Evolutionary conservation across 1,140 invertebrate genomes (phyloP), one percentile per base, ranked within the genome.

Genomic region (Drosophila pandora): DNA sequence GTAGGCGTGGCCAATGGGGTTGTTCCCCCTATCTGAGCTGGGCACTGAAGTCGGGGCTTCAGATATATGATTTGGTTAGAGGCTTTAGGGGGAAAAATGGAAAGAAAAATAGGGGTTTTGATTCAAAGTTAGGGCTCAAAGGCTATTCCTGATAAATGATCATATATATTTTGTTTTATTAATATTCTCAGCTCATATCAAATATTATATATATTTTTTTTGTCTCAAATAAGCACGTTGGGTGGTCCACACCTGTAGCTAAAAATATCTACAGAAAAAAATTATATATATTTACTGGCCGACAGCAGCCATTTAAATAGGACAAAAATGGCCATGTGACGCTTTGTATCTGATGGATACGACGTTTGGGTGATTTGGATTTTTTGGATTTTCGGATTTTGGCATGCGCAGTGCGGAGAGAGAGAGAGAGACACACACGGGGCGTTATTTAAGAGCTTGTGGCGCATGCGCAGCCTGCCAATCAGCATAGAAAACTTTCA

Each of bases 401-500:
- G 79, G 83, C 79, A 87, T 87, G 82, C 79, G 79, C 65, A 53
- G 52, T 76, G 75, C 79, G 30, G 45, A 52, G 59, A 39, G 63
- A 39, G 45, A 45, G 17, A 17, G 17, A 17, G 17, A 17, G 17
- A 17, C 0, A 17, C 17, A 17, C 60, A 87, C 77, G 64, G 41
- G 49, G 56, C 54, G 59, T 84, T 80, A 77, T 85, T 84, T 68
- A 80, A 76, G 72, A 56, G 63, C 13, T 61, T 32, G 49, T 21
- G 67, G 83, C 83, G 75, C 83, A 87, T 88, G 83, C 76, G 76
- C 76, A 67, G 84, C 52, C 69, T 87, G 65, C 63, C 79, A 82
- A 87, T 53, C 71, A 71, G 77, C 69, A 81, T 87, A 87, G 82
- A 87, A 80, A 87, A 85, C 82, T 85, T 85, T 87, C 82, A 87